A percentile compares a stretch with the other conserved stretches of the same genome.
phyloP scores from a whole-genome alignment of 2,888 invertebrate species.

The Melanargia galathea region DNA sequence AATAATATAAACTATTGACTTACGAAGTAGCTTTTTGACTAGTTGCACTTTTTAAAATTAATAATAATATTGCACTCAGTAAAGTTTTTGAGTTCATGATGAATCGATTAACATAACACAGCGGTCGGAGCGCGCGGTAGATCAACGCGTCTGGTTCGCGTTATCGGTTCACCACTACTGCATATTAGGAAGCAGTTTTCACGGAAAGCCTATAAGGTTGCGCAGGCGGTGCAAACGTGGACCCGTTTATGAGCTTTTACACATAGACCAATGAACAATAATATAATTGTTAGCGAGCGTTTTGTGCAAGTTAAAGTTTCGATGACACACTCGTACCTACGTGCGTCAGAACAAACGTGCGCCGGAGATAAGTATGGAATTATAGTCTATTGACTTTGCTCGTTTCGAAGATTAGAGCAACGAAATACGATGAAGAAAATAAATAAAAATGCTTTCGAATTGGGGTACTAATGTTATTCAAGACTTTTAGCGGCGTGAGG shows the following conservation, averaged over 20 bases:
- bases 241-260: constrained; percentile 61
- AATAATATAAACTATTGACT: constrained; percentile 45
- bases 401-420: constrained; percentile 24
- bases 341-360: constrained; percentile 50
- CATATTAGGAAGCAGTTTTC: constrained; percentile 53
- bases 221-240: constrained; percentile 51
- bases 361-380: constrained; percentile 34
- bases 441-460: constrained; percentile 4
- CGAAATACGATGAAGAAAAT: constrained; percentile 12
- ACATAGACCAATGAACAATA: constrained; percentile 41
- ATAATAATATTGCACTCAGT: constrained; percentile 52
- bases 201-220: constrained; percentile 55
- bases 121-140: constrained; percentile 39
- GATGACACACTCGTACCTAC: constrained; percentile 45
- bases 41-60: constrained; percentile 50
- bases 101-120: constrained; percentile 59
- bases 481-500: constrained; percentile 73
- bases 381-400: constrained; percentile 33
- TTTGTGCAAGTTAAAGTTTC: constrained; percentile 48
- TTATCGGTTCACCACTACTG: constrained; percentile 67
- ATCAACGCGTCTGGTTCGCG: constrained; percentile 64
- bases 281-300: constrained; percentile 48
- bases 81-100: constrained; percentile 64
- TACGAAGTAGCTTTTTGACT: constrained; percentile 63
- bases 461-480: constrained; percentile 39